Evolutionary conservation across 2,888 invertebrate species (phyloP).

Genomic region (Onthophagus sagittarius): DNA sequence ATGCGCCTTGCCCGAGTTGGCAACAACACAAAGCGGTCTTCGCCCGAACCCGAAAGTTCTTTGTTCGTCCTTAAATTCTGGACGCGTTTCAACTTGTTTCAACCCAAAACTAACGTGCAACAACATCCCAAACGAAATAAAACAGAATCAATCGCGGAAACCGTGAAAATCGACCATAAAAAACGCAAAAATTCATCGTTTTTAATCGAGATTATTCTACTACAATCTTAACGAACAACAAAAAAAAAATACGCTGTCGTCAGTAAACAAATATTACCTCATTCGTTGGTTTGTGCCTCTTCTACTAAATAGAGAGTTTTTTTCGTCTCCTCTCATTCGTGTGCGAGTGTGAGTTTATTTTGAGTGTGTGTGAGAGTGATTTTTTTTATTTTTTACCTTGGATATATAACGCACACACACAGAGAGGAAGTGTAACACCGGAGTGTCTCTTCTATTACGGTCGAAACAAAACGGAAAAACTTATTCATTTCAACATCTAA

Average conservation of each 20-base stretch:
- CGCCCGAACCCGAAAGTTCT: not conserved
- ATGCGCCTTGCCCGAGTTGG: not conserved
- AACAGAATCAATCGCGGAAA: not conserved
- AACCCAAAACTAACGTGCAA: too few species aligned
- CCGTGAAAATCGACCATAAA: not conserved
- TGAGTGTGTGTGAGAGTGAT: conserved; percentile 27
- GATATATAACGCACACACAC: not conserved
- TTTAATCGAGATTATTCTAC: not conserved
- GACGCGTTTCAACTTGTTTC: not conserved
- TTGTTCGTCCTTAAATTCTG: not conserved
- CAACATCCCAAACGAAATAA: too few species aligned
- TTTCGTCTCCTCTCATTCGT: not conserved
- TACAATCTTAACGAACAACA: not conserved
- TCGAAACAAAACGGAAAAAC: not conserved
- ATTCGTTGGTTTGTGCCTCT: not conserved
- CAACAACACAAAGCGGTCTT: not conserved
- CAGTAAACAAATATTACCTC: conserved; percentile 9
- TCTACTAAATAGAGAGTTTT: not conserved
- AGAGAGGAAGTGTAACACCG: not conserved
- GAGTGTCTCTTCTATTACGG: not conserved
- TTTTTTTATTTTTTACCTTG: conserved; percentile 28
- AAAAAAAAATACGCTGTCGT: not conserved
- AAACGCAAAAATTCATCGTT: not conserved
- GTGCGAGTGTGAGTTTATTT: not conserved
- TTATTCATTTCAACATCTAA: too few species aligned